Evolutionary conservation across 2,888 invertebrate species (phyloP), one percentile per base, ranked within the genome.

Genomic region (Scaeva pyrastri): DNA sequence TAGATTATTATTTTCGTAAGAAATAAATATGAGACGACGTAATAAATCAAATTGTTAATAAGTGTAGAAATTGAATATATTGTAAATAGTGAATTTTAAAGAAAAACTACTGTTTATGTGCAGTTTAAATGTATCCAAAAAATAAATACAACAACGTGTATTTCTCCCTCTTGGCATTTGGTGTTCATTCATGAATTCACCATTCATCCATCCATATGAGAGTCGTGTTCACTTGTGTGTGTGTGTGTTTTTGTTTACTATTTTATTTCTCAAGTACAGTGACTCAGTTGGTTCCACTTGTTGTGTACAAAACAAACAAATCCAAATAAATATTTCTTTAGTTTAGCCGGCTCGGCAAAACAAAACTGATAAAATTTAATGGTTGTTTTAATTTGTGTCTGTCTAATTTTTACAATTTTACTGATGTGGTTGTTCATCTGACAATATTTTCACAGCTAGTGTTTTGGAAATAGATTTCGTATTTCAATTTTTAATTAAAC

Each of bases 191-290:
- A 21, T 2, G 10, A 16, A 55, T 55, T 31, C 31, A 55, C 55
- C 7, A 50, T 50, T 50, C 50, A 50, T 12, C 21, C 11, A 12
- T 12, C 12, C 39, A 12, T 12, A 12, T 39, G 5, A 11, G 7
- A 10, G 5, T 5, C 16, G 16, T 6, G 10, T 10, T 12, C 0
- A 10, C n/a, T 10, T 23, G 19, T 8, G 39, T 41, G 21, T 62
- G 19, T 14, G 19, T 1, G 36, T 41, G 23, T n/a, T n/a, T 60
- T n/a, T 55, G 56, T 56, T 56, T 64, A 43, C 43, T 8, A 21
- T 68, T 52, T 55, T 5, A 12, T 55, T 39, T n/a, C 14, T 19
- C 19, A 6, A 19, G 19, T 48, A 66, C 64, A 45, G 45, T 66
- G 48, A 45, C 23, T 19, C 26, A 12, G 10, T 23, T 21, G 26